A percentile compares a stretch with the other conserved stretches of the same genome.
Conservation (phyloP, 2,888 invertebrate genomes). For the Julus scandinavius region DNA sequence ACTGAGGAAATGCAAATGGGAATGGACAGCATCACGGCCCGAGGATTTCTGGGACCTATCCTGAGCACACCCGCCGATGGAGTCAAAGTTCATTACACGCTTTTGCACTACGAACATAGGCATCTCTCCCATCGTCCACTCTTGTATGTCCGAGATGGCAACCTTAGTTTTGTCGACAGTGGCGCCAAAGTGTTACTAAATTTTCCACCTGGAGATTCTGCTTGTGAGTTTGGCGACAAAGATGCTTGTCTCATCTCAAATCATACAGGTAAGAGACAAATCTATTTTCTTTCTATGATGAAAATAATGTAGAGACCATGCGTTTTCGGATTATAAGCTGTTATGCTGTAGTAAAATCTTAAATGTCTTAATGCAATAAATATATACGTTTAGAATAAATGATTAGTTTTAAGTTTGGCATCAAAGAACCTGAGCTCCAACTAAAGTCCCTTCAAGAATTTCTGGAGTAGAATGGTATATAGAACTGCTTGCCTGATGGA, state of each 20-base stretch:
- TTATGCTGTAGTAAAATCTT: too few species aligned
- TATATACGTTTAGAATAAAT: too few species aligned
- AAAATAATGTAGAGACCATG: too few species aligned
- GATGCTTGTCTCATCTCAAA: conserved; percentile 9
- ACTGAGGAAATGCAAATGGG: conserved; percentile 28
- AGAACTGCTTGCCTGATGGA: neutral
- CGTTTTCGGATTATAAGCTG: too few species aligned
- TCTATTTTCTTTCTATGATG: neutral
- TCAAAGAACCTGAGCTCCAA: too few species aligned
- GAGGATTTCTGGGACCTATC: conserved; percentile 56
- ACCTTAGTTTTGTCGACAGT: neutral
- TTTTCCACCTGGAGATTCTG: conserved; percentile 55
- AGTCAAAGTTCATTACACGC: conserved; percentile 54
- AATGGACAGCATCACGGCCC: conserved; percentile 46
- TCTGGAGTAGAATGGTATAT: neutral
- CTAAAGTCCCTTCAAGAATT: neutral
- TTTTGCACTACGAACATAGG: conserved; percentile 52
- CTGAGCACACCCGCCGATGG: conserved; percentile 53
- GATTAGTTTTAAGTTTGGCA: too few species aligned
- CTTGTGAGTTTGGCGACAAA: conserved; percentile 56
- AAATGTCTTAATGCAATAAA: too few species aligned
- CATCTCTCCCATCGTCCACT: conserved; percentile 49
- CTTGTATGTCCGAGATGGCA: conserved; percentile 53
- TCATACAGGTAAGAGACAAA: neutral
- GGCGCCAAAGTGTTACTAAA: neutral